Conservation (phyloP, 2,797 vertebrate species). For the Sebastes vulpes region DNA sequence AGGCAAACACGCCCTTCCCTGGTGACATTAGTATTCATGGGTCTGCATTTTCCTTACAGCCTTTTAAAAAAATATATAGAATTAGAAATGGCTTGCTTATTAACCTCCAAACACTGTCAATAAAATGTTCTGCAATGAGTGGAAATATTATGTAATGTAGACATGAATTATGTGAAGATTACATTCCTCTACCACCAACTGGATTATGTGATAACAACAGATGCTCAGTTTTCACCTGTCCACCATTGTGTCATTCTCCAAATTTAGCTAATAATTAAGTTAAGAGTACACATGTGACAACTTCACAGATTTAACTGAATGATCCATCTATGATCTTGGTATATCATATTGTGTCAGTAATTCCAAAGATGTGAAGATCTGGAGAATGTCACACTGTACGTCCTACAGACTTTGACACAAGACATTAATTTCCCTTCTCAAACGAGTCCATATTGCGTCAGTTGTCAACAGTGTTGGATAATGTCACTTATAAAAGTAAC, state of each 20-base stretch:
- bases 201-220: conserved; percentile 12
- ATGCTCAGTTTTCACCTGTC: not conserved
- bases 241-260: not conserved
- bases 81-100: conserved; percentile 2
- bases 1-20: not conserved
- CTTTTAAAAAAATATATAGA: not conserved
- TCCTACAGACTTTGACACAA: not conserved
- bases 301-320: not conserved
- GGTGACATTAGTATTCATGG: conserved; percentile 16
- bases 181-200: not conserved
- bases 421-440: not conserved
- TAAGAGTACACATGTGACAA: not conserved
- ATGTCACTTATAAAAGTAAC: not conserved
- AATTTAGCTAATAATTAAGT: not conserved
- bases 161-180: conserved; percentile 24
- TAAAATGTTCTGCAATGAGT: not conserved
- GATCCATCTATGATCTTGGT: not conserved
- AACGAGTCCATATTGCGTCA: not conserved
- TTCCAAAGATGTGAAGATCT: not conserved
- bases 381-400: not conserved
- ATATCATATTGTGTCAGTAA: not conserved
- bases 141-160: conserved; percentile 4
- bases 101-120: not conserved
- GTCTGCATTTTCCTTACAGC: not conserved
- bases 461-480: not conserved